Base-by-base conservation (phyloP, 1,140 invertebrate genomes). In the Lasioglossum baleicum region DNA sequence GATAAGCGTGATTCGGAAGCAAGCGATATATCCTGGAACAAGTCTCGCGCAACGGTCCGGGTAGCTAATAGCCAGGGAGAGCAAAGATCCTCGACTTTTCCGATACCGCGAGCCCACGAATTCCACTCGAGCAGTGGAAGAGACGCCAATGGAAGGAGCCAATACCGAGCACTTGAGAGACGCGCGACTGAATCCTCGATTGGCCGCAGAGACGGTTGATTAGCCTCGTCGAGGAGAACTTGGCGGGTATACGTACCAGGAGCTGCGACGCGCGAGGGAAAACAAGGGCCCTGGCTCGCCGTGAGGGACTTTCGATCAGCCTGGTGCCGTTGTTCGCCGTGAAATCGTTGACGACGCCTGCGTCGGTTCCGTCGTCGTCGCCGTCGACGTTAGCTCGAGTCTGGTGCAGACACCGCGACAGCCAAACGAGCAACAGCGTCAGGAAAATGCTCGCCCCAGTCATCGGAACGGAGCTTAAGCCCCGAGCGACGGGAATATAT, bases 191-290 rank as follows among this genome's bases (percentile, higher is more conserved):
- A 31, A 60, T 26, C 40, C 61, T 66, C 76, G 76, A 80, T 80
- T 48, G 64, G 51, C 53, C 71, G 20, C 40, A 42, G 70, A 66
- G 42, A 73, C 22, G 63, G 26, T 26, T 79, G 48, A 60, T 74
- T 80, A 80, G n/a, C 77, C 48, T 31, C 48, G 44, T 48, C 61
- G 8, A 20, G 26, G 61, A 2, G 11, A 17, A 53, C n/a, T 56
- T 31, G 7, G 31, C 20, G 51, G 15, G 15, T 40, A 0, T 82
- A 86, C 84, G 72, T 88, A 92, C 92, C 88, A 92, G 75, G 60
- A 93, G 74, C 31, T 78, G 88, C 6, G 90, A 86, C 3, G 85
- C 56, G 4, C 76, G 65, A 10, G 89, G 91, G 84, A 89, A 93
- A 68, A 87, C 67, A 13, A 92, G 88, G 44, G 78, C 87, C 65